phyloP scores from a whole-genome alignment of 2,113 vertebrate species.

The Butastur rufipennis region DNA sequence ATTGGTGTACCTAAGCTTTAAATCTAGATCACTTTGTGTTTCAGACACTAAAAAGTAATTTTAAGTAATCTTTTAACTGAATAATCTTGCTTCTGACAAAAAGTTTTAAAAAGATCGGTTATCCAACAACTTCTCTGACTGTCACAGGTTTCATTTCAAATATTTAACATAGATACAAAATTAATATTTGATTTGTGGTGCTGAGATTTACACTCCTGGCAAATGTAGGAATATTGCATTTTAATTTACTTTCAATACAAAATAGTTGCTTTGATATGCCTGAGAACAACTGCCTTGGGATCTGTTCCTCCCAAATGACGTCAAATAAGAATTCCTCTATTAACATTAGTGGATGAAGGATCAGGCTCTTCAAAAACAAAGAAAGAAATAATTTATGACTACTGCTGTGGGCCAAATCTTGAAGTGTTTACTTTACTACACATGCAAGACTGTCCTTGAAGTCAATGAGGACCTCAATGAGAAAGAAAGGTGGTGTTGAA shows the following conservation, averaged over 20 bases:
- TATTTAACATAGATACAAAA: not conserved
- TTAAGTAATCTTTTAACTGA: not conserved
- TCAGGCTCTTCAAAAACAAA: constrained; percentile 3
- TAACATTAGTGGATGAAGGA: not conserved
- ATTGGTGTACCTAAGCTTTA: not conserved
- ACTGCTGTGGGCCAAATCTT: not conserved
- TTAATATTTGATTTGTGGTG: constrained; percentile 33
- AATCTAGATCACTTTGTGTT: not conserved
- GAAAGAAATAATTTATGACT: constrained; percentile 31
- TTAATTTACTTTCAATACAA: constrained; percentile 39
- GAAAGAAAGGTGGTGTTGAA: not conserved
- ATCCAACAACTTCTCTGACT: not conserved
- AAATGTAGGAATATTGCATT: not conserved
- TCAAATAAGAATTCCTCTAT: constrained; percentile 5
- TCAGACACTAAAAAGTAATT: not conserved
- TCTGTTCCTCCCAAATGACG: not conserved
- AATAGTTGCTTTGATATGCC: constrained; percentile 56
- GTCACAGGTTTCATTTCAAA: not conserved
- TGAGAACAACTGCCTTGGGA: constrained; percentile 16
- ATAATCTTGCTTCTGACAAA: not conserved
- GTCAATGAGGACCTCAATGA: not conserved
- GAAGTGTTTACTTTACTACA: not conserved
- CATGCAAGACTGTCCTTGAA: not conserved
- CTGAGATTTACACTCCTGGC: constrained; percentile 35
- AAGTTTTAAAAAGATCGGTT: not conserved